Evolutionary conservation across 2,797 vertebrate species (phyloP).

Genomic region (Anniella stebbinsi): DNA sequence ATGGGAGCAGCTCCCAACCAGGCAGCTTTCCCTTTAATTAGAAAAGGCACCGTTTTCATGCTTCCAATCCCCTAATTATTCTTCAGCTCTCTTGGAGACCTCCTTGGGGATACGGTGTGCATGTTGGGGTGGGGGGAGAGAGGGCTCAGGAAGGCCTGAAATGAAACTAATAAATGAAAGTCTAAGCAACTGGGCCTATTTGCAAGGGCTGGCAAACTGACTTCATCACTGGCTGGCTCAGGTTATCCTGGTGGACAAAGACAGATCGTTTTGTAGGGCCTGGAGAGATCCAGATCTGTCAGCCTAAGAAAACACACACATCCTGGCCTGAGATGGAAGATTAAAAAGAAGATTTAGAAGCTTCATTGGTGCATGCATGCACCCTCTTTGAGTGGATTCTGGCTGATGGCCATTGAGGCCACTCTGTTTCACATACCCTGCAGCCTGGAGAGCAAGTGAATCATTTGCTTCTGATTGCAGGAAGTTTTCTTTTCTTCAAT

Average conservation of each 20-base stretch:
- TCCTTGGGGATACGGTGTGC: background rate
- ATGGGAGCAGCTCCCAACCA: background rate
- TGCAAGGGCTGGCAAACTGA: constrained; percentile 64
- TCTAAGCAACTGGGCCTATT: constrained; percentile 59
- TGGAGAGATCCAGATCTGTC: constrained; percentile 67
- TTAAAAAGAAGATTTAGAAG: constrained; percentile 73
- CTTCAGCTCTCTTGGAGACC: constrained; percentile 27
- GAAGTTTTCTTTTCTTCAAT: constrained; percentile 54
- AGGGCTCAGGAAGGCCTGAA: constrained; percentile 8
- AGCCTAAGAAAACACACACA: constrained; percentile 79
- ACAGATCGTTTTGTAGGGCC: constrained; percentile 71
- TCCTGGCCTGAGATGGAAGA: constrained; percentile 60
- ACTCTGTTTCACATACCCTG: constrained; percentile 44
- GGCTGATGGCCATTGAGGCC: constrained; percentile 44
- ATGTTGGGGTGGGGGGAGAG: background rate
- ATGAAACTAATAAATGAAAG: constrained; percentile 67
- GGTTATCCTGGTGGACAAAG: constrained; percentile 75
- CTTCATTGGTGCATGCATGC: constrained; percentile 43
- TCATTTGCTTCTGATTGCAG: constrained; percentile 47
- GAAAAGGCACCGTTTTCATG: background rate
- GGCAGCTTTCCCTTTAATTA: constrained; percentile 18
- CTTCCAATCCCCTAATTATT: constrained; percentile 17
- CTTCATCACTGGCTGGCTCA: constrained; percentile 69
- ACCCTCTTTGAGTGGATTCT: constrained; percentile 55
- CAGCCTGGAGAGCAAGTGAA: constrained; percentile 44